Base-by-base conservation (phyloP, 2,113 vertebrate genomes). In the Psettodes erumei region DNA sequence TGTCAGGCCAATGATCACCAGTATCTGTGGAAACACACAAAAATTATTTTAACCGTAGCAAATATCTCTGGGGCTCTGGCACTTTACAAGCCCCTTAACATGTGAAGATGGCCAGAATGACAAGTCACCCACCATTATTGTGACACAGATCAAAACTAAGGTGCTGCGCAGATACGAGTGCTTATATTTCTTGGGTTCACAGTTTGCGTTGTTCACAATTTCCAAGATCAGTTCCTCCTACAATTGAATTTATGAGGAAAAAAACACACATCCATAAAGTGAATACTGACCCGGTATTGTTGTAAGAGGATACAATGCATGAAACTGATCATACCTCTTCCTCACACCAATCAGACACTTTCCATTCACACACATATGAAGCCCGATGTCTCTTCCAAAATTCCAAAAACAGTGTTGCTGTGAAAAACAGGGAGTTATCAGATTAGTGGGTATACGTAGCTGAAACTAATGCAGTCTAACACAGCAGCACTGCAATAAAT, bases 381-480 rank as follows among this genome's bases (percentile, higher is more conserved):
- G 97, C 95, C 40, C 95, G 93, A 74, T 94, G 58, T 74, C 97
- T 92, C 87, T 98, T 99, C 98, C 98, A 99, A 55, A 99, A 71
- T 90, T 97, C 97, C 92, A 99, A 90, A 89, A 99, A 99, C 68
- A 98, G 85, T 0, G 98, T 99, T 82, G 97, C 97, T 99, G 85
- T 18, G 18, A 74, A 79, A 80, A 71, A 19, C 12, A 81, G 9
- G 18, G 18, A 28, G 12, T 25, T 18, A 25, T 1, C 9, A 42
- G n/a, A 4, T 62, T 19, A 27, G 19, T 40, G 16, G 58, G 6
- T 27, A 42, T 8, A 19, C 35, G 1, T 11, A 15, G 21, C 2
- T 8, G 13, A 35, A 59, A 23, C 19, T 21, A 56, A 33, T 32
- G 16, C 28, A 19, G 15, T 48, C n/a, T 21, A n/a, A n/a, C n/a